Base-by-base conservation (phyloP, 2,797 vertebrate genomes). In the Parauchenoglanis ngamensis region DNA sequence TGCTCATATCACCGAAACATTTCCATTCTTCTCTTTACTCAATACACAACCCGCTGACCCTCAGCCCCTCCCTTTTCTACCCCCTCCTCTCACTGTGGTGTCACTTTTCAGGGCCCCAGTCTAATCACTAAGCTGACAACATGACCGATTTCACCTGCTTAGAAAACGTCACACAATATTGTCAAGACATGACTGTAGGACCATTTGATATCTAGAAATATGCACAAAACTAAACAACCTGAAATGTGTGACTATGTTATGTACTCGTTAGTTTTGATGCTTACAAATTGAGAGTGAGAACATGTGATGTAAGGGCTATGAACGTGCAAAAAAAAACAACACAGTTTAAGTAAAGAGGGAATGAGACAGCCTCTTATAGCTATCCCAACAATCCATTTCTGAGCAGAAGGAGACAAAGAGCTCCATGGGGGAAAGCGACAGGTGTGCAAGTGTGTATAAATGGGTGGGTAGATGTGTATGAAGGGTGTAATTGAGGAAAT, bases 51-150 rank as follows among this genome's bases (percentile, higher is more conserved):
- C 46, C 49, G 56, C 59, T 78, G 59, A 54, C 44, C 72, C 44
- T 52, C 19, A 67, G 15, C 59, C 84, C 49, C 80, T 67, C 78
- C 44, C 11, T 82, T 56, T 52, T 76, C 72, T 40, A 12, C 76
- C 35, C 28, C 40, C 13, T 61, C 54, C 88, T 92, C 90, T 93
- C 91, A 93, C 89, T 88, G 85, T 90, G 92, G 95, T 95, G 94
- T 95, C 93, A 90, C 91, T 92, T 96, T 95, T 94, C 94, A 91
- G 89, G 35, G 81, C 87, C 92, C 92, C 89, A 23, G 52, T 87
- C 87, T 91, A 92, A 93, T 91, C 90, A 85, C 89, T 76, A 84
- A 83, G 85, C 86, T 80, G 84, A 92, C 85, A 86, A 92, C 77
- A 76, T 80, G 85, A 85, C 84, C 1, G 52, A 84, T 86, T 86